Evolutionary conservation across 2,888 invertebrate genomes (phyloP).

Genomic region (Epinotia brunnichana): DNA sequence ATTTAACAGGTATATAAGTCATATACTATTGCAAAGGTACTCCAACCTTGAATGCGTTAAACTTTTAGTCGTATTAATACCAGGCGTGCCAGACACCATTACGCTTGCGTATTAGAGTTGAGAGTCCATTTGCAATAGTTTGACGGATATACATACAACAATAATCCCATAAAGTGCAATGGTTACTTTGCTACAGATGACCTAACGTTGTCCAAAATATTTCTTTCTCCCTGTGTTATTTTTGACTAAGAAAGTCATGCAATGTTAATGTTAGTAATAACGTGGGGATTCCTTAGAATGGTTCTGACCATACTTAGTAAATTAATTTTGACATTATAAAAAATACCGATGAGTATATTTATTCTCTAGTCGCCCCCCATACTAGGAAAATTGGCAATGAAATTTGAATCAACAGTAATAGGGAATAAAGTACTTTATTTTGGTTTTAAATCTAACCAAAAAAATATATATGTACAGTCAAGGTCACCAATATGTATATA

Average conservation of each 20-base stretch:
- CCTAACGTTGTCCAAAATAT: background rate
- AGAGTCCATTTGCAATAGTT: background rate
- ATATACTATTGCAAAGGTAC: background rate
- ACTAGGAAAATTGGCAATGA: too few relatives aligned
- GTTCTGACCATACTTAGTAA: background rate
- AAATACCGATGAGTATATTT: background rate
- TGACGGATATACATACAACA: background rate
- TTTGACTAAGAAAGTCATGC: background rate
- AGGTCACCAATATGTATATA: too few relatives aligned
- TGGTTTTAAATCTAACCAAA: too few relatives aligned
- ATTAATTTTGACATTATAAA: background rate
- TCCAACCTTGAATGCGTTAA: too few relatives aligned
- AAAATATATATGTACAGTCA: too few relatives aligned
- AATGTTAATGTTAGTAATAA: background rate
- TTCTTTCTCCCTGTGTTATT: background rate
- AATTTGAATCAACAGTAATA: too few relatives aligned
- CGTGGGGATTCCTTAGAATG: background rate
- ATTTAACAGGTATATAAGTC: slow-evolving; percentile 7
- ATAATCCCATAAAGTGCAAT: background rate
- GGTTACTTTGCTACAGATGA: background rate
- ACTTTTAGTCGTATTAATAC: too few relatives aligned
- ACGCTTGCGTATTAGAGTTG: too few relatives aligned
- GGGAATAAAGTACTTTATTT: too few relatives aligned
- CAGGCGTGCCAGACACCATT: too few relatives aligned
- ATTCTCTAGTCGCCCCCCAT: too few relatives aligned